These are phyloP conservation scores for Zaprionus inermis DNA, from an alignment of 1,140 invertebrate species.

Conservation along the genomic window DNA sequence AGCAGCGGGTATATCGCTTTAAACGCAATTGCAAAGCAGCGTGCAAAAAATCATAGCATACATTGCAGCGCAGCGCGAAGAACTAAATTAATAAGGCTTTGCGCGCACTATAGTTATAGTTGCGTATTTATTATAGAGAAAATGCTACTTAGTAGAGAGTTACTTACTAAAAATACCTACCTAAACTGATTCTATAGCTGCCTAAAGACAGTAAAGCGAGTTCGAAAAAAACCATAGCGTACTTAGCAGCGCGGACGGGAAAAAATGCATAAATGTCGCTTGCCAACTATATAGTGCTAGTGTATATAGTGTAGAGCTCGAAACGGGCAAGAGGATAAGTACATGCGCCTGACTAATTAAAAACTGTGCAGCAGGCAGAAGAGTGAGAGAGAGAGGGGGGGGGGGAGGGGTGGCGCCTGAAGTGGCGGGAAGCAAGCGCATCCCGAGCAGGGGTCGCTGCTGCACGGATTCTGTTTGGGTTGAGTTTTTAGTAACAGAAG, in stretches of 20 bases:
- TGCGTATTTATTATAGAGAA: too few relatives aligned
- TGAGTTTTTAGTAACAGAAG: constrained; percentile 45
- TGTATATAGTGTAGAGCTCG: constrained; percentile 1
- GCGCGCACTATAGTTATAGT: too few relatives aligned
- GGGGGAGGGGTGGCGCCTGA: neutral
- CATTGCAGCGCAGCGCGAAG: neutral
- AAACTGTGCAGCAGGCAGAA: neutral
- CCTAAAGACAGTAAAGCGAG: too few relatives aligned
- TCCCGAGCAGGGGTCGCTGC: constrained; percentile 22
- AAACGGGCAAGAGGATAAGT: neutral
- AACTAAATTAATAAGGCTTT: neutral
- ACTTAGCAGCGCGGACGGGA: too few relatives aligned
- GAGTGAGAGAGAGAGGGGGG: too few relatives aligned
- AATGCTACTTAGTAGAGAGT: too few relatives aligned
- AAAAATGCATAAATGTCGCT: neutral
- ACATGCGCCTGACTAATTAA: constrained; percentile 1
- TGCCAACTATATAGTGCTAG: neutral
- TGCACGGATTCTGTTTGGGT: constrained; percentile 55
- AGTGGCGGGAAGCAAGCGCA: too few relatives aligned
- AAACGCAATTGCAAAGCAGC: too few relatives aligned
- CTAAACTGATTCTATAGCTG: too few relatives aligned
- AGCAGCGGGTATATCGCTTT: too few relatives aligned
- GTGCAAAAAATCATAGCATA: neutral
- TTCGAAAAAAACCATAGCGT: too few relatives aligned
- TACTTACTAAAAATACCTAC: too few relatives aligned